Percentiles rank a stretch among this genome's conserved stretches.
Evolutionary conservation across 1,140 invertebrate genomes (phyloP).

Genomic region (Dinoponera quadriceps): DNA sequence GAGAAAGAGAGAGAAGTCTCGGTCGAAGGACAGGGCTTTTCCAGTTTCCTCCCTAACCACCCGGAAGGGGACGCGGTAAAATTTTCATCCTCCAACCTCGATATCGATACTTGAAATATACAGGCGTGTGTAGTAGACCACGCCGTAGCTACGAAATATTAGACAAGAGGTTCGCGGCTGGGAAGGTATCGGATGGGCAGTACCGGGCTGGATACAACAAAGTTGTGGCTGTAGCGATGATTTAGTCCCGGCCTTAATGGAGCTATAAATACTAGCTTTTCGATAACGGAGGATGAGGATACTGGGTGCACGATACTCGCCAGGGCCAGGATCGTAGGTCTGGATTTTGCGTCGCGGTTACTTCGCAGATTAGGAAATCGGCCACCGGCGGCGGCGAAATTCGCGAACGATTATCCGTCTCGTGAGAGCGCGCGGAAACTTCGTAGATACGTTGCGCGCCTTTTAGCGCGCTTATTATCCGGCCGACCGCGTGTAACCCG

Average conservation of each 20-base stretch:
- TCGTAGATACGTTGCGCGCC: not conserved
- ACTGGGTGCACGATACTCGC: slow-evolving; percentile 66
- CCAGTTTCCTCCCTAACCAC: slow-evolving; percentile 12
- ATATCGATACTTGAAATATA: slow-evolving; percentile 83
- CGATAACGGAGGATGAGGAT: slow-evolving; percentile 83
- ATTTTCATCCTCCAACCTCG: slow-evolving; percentile 80
- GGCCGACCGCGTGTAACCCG: too few relatives aligned
- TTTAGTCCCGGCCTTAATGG: slow-evolving; percentile 85
- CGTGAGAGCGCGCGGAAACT: not conserved
- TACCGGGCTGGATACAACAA: slow-evolving; percentile 81
- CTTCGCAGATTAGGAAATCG: slow-evolving; percentile 56
- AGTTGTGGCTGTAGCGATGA: slow-evolving; percentile 84
- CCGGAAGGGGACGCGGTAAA: slow-evolving; percentile 71
- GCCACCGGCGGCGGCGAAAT: slow-evolving; percentile 68
- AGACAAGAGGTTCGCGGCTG: slow-evolving; percentile 81
- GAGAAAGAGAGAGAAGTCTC: slow-evolving; percentile 4
- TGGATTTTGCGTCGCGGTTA: slow-evolving; percentile 66
- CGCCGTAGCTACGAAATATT: slow-evolving; percentile 82
- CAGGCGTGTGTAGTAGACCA: slow-evolving; percentile 79
- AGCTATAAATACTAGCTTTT: slow-evolving; percentile 86
- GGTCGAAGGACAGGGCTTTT: slow-evolving; percentile 42
- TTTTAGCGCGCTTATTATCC: too few relatives aligned
- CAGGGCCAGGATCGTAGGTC: slow-evolving; percentile 62
- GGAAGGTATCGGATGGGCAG: slow-evolving; percentile 81
- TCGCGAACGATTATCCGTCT: slow-evolving; percentile 71